Evolutionary conservation across 2,113 vertebrate genomes (phyloP).

Genomic region (Eulacestoma nigropectus): DNA sequence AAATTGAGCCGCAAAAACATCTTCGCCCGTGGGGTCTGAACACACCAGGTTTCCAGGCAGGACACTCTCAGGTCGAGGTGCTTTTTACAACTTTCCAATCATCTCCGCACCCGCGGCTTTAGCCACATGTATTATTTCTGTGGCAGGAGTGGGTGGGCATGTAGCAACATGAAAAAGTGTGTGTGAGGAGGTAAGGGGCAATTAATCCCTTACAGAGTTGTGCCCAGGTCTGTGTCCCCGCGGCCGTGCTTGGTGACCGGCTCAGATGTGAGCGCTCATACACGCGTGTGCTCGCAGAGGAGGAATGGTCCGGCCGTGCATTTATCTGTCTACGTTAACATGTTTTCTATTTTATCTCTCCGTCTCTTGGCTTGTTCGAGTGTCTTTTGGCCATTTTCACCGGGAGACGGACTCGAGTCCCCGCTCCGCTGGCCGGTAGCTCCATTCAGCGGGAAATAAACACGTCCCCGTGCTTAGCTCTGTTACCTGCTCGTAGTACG

Average conservation of each 20-base stretch:
- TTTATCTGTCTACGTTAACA: not conserved
- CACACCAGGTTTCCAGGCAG: slow-evolving; percentile 10
- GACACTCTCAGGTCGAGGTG: not conserved
- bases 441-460: not conserved
- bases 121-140: slow-evolving; percentile 4
- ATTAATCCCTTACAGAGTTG: not conserved
- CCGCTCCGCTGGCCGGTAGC: not conserved
- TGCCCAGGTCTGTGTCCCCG: not conserved
- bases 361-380: not conserved
- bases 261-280: not conserved
- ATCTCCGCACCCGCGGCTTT: slow-evolving; percentile 61
- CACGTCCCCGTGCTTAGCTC: not conserved
- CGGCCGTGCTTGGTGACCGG: not conserved
- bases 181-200: not conserved
- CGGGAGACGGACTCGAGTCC: not conserved
- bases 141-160: not conserved
- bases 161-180: not conserved
- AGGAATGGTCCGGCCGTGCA: not conserved
- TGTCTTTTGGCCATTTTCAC: not conserved
- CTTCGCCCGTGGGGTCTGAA: not conserved
- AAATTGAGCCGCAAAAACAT: slow-evolving; percentile 1
- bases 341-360: not conserved
- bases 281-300: not conserved
- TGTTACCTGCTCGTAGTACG: not conserved
- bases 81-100: slow-evolving; percentile 54